These are phyloP conservation scores for Drosophila colorata DNA, from an alignment of 2,888 invertebrate species.

Conservation along the genomic window DNA sequence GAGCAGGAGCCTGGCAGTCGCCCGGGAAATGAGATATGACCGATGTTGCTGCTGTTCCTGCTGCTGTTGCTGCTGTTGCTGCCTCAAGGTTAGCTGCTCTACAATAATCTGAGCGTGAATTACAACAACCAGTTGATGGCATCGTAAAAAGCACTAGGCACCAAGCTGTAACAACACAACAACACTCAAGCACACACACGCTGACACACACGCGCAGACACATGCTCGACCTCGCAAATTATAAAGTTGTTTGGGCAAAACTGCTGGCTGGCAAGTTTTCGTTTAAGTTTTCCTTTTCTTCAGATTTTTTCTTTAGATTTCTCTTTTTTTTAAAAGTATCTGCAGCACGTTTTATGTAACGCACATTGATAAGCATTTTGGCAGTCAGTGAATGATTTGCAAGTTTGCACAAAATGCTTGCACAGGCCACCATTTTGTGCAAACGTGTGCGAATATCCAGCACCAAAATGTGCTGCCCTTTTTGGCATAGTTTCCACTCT, in stretches of 20 bases:
- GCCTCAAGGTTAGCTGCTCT: conserved; percentile 49
- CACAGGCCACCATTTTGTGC: conserved; percentile 60
- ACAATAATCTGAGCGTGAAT: conserved; percentile 61
- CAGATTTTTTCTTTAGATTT: background rate
- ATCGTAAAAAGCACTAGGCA: conserved; percentile 70
- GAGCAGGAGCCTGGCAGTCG: conserved; percentile 11
- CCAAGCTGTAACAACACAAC: conserved; percentile 25
- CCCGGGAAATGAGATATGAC: conserved; percentile 63
- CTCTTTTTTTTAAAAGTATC: conserved; percentile 15
- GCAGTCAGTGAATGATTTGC: conserved; percentile 78
- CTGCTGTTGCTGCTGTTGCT: conserved; percentile 10
- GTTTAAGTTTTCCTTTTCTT: conserved; percentile 41
- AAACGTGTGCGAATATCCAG: conserved; percentile 62
- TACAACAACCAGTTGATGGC: conserved; percentile 75
- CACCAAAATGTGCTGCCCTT: conserved; percentile 19
- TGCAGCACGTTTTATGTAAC: conserved; percentile 75
- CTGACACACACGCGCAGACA: conserved; percentile 26
- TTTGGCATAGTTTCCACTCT: conserved; percentile 33
- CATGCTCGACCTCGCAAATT: conserved; percentile 69
- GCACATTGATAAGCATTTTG: conserved; percentile 78
- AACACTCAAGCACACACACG: conserved; percentile 9
- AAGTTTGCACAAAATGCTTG: conserved; percentile 73
- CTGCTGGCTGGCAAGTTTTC: conserved; percentile 73
- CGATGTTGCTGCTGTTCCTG: conserved; percentile 28
- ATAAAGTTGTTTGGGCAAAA: conserved; percentile 78